phyloP scores from a whole-genome alignment of 2,797 vertebrate species.

The Apodemus agrarius region DNA sequence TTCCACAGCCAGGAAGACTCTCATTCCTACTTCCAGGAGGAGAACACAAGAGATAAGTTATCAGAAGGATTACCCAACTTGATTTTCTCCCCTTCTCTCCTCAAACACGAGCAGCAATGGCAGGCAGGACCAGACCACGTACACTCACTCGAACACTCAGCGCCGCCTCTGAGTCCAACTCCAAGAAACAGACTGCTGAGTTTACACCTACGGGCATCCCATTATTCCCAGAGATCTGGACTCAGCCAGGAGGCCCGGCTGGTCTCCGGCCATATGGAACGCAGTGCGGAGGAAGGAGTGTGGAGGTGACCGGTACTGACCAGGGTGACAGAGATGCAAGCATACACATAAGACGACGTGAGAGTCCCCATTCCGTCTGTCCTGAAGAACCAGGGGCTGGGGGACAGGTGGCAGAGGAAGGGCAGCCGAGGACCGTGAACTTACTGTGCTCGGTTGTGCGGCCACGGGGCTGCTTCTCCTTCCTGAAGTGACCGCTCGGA shows the following conservation, averaged over 20 bases:
- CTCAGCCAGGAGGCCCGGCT: neutral
- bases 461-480: neutral
- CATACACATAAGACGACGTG: too few relatives aligned
- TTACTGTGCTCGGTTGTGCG: neutral
- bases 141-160: neutral
- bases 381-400: neutral
- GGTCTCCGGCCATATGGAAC: neutral
- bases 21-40: neutral
- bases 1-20: too few relatives aligned
- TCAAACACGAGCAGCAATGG: neutral
- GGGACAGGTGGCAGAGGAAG: neutral
- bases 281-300: fast-evolving
- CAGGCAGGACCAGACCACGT: neutral
- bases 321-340: fast-evolving
- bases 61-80: neutral
- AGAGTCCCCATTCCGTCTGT: neutral
- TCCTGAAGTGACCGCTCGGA: neutral
- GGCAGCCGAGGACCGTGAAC: neutral
- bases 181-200: neutral
- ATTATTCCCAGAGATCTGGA: neutral
- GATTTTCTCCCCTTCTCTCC: neutral
- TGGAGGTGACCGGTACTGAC: too few relatives aligned
- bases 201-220: too few relatives aligned
- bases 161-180: neutral
- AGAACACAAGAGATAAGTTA: neutral